These are phyloP conservation scores for Xyliphius kryptos DNA, from an alignment of 2,113 vertebrate genomes.

Conservation along the genomic window DNA sequence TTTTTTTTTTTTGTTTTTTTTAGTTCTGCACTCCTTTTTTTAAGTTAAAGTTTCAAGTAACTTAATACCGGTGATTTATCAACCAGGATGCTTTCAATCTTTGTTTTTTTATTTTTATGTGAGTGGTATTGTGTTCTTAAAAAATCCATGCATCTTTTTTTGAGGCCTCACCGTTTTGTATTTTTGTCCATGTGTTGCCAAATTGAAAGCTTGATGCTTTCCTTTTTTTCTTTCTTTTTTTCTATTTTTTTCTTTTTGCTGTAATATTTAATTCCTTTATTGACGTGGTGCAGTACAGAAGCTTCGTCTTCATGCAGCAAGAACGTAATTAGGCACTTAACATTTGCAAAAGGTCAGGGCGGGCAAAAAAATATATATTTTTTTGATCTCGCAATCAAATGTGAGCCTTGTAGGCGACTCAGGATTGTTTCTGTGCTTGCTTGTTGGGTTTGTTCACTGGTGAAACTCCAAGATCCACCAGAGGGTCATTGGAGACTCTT, in stretches of 20 bases:
- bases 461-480: too few relatives aligned
- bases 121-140: not conserved
- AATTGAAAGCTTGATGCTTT: too few relatives aligned
- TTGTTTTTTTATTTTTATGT: not conserved
- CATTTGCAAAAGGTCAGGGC: not conserved
- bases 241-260: not conserved
- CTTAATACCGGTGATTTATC: not conserved
- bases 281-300: not conserved
- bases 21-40: not conserved
- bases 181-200: too few relatives aligned
- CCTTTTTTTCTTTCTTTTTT: too few relatives aligned
- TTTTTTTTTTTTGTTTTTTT: slow-evolving; percentile 10
- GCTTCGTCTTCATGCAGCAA: not conserved
- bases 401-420: not conserved
- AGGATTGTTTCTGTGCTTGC: not conserved
- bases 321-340: slow-evolving; percentile 4
- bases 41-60: not conserved
- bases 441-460: not conserved
- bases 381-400: slow-evolving; percentile 26
- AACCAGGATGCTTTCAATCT: not conserved
- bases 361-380: not conserved
- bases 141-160: not conserved
- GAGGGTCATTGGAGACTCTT: too few relatives aligned
- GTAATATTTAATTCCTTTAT: not conserved
- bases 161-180: not conserved